These are phyloP conservation scores for Alviniconcha marisindica DNA, from an alignment of 1,140 invertebrate species.

Conservation along the genomic window DNA sequence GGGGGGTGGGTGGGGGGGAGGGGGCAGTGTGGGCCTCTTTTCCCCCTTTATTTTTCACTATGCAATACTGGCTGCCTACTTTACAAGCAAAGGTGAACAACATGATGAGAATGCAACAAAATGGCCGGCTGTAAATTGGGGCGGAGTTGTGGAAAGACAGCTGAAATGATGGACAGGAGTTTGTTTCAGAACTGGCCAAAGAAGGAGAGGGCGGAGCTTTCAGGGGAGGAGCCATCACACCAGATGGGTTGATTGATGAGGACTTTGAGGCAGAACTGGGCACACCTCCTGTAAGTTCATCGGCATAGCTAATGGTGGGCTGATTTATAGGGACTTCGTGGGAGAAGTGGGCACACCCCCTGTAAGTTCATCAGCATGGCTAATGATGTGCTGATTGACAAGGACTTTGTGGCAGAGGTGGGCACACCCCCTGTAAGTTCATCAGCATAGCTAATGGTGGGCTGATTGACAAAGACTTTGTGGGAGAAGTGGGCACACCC, in stretches of 20 bases:
- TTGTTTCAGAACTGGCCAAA: conserved; percentile 64
- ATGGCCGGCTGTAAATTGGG: too few relatives aligned
- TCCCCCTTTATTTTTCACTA: too few relatives aligned
- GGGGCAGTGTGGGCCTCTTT: too few relatives aligned
- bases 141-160: too few relatives aligned
- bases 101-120: too few relatives aligned
- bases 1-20: too few relatives aligned
- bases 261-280: conserved; percentile 95
- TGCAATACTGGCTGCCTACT: too few relatives aligned
- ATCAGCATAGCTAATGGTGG: too few relatives aligned
- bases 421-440: conserved; percentile 78
- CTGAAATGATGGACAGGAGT: not conserved
- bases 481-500: conserved; percentile 88
- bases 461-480: conserved; percentile 95
- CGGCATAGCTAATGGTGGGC: too few relatives aligned
- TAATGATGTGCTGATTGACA: conserved; percentile 93
- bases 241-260: conserved; percentile 92
- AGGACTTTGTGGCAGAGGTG: conserved; percentile 95
- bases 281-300: conserved; percentile 76
- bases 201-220: conserved; percentile 79
- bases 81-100: too few relatives aligned
- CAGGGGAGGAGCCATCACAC: conserved; percentile 85
- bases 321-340: conserved; percentile 95
- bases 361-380: too few relatives aligned
- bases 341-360: conserved; percentile 86